Evolutionary conservation across 2,797 vertebrate species (phyloP).

Genomic region (Phoxinus dragarum): DNA sequence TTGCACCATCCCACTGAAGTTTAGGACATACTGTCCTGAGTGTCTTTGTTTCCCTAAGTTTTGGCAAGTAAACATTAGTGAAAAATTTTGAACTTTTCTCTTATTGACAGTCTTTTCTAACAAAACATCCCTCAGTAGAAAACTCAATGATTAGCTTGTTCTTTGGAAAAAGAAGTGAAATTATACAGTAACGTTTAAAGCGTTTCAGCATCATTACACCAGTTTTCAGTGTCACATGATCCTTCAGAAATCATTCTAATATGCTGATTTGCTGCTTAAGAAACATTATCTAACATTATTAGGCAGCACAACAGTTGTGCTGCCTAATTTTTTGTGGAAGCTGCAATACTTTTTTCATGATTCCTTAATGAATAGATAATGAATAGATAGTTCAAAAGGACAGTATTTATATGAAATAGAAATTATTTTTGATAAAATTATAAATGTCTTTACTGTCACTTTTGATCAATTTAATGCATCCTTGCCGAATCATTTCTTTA

Average conservation of each 20-base stretch:
- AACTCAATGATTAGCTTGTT: not conserved
- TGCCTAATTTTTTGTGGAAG: not conserved
- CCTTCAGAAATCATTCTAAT: not conserved
- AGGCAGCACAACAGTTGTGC: too few species aligned
- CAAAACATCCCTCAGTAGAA: not conserved
- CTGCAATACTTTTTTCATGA: not conserved
- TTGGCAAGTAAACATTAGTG: conserved; percentile 14
- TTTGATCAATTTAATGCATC: not conserved
- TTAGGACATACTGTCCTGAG: conserved; percentile 2
- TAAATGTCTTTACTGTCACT: not conserved
- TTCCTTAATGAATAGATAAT: not conserved
- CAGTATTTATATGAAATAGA: not conserved
- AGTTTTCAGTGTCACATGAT: not conserved
- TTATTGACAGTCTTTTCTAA: not conserved
- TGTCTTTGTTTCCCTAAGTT: conserved; percentile 8
- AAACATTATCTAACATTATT: not conserved
- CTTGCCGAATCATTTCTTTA: not conserved
- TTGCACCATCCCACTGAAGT: conserved; percentile 24
- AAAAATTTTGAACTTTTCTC: conserved; percentile 17
- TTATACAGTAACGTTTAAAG: not conserved
- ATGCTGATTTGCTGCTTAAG: not conserved
- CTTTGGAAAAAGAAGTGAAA: not conserved
- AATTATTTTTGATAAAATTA: not conserved
- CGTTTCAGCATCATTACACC: not conserved
- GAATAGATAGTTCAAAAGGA: not conserved